A percentile compares a stretch with the other conserved stretches of the same genome.
Evolutionary conservation across 1,140 invertebrate genomes (phyloP).

Genomic region (Tyrophagus putrescentiae): DNA sequence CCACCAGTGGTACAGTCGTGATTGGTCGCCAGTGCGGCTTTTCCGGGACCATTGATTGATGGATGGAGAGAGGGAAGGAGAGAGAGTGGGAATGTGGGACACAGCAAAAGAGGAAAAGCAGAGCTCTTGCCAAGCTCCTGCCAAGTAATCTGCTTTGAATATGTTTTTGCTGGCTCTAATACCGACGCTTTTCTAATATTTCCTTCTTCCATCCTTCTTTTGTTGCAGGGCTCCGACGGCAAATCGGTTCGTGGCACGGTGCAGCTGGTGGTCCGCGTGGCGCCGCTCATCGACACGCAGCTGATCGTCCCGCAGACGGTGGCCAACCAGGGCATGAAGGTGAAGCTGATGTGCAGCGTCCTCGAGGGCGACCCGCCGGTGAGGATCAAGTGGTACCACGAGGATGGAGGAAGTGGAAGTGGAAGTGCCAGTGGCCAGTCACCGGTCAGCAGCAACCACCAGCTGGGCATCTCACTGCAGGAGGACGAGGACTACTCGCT

Average conservation of each 20-base stretch:
- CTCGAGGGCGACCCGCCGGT: conserved; percentile 85
- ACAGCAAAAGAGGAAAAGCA: too few species aligned
- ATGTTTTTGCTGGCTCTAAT: too few species aligned
- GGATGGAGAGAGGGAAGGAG: too few species aligned
- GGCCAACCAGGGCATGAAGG: conserved; percentile 59
- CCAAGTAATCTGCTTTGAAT: too few species aligned
- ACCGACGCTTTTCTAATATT: too few species aligned
- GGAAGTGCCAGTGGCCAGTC: conserved; percentile 28
- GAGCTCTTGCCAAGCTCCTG: too few species aligned
- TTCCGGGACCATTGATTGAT: too few species aligned
- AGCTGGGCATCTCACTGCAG: conserved; percentile 26
- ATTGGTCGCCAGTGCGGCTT: too few species aligned
- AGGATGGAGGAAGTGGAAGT: conserved; percentile 56
- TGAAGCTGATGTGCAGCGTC: conserved; percentile 80
- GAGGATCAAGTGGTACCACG: conserved; percentile 72
- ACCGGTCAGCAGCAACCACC: not conserved
- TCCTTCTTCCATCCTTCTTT: not conserved
- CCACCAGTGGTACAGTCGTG: too few species aligned
- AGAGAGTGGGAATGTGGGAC: too few species aligned
- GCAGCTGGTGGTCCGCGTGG: conserved; percentile 23
- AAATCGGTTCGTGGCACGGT: conserved; percentile 1
- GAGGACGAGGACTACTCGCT: conserved; percentile 31
- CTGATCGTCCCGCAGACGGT: conserved; percentile 55
- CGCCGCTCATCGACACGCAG: conserved; percentile 38
- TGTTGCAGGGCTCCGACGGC: conserved; percentile 13